Evolutionary conservation across 2,888 invertebrate species (phyloP), one percentile per base, ranked within the genome.

Genomic region (Dicyrtomina minuta): DNA sequence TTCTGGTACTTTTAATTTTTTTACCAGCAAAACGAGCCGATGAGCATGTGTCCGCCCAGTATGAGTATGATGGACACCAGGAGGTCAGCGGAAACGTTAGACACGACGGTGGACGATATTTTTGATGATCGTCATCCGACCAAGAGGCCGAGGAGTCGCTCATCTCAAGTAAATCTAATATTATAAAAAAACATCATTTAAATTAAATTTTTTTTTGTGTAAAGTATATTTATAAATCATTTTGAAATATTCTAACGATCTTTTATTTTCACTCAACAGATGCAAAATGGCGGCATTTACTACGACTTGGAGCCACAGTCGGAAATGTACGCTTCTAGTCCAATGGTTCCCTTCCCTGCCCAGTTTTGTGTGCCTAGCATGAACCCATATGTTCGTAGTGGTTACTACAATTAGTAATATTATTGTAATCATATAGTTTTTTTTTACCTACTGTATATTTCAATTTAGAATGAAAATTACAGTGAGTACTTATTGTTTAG

Each of bases 271-370:
- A 15, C n/a, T 68, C 53, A 24, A 66, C 84, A 93, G 93, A 92
- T 92, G 82, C 92, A 92, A 85, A 91, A 90, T 77, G 92, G 67
- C 43, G 70, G 92, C 62, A 92, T 93, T 78, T 93, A 93, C 82
- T 93, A 93, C 80, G 93, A 93, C 80, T 92, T 93, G 33, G 93
- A 77, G 49, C 75, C 75, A 20, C 73, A 75, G 65, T 71, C 75
- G n/a, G 78, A 78, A 24, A 78, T 78, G 55, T 78, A 78, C 65
- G 75, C 74, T 33, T 74, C 78, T 22, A 74, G 68, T 71, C 74
- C 70, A 10, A 67, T 70, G 55, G 66, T 70, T 27, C 61, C 70
- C 43, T 72, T 65, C 60, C 71, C 72, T 22, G 69, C 72, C 65
- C 77, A 77, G 58, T 78, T 76, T 65, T 78, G 75, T 68, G 78